A percentile compares a stretch with the other conserved stretches of the same genome.
Evolutionary conservation across 2,888 invertebrate genomes (phyloP).

Genomic region (Andrena marginata): DNA sequence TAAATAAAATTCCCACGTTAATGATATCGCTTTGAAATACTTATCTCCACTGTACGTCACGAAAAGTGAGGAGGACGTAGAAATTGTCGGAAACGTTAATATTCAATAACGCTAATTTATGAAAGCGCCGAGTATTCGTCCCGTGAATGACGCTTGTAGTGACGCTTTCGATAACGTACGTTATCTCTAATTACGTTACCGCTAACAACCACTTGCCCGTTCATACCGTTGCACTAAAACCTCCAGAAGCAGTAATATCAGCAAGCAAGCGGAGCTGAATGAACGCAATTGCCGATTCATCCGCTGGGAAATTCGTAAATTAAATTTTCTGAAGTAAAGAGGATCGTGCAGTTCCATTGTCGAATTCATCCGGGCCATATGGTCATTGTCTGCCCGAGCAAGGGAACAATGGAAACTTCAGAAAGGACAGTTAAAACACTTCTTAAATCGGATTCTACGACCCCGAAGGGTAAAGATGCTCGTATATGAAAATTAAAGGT

Average conservation of each 20-base stretch:
- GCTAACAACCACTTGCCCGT: background rate
- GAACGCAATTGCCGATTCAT: background rate
- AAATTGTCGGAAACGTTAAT: background rate
- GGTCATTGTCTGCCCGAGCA: background rate
- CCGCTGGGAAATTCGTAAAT: background rate
- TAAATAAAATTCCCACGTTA: no score
- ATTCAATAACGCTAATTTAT: conserved; percentile 9
- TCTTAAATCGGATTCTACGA: background rate
- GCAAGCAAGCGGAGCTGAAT: background rate
- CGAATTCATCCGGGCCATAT: background rate
- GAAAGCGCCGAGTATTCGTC: background rate
- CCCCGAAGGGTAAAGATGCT: background rate
- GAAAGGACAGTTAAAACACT: background rate
- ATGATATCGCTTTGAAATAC: no score
- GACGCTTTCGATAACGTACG: background rate
- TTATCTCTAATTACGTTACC: background rate
- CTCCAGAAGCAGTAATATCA: background rate
- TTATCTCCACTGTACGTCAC: no score
- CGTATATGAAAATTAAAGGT: background rate
- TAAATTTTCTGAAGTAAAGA: conserved; percentile 7
- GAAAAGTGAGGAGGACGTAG: background rate
- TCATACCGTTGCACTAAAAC: background rate
- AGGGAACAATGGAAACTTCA: background rate
- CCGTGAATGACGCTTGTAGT: background rate
- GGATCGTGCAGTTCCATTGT: conserved; percentile 4